These are phyloP conservation scores for Oreortyx pictus DNA, from an alignment of 2,797 vertebrate genomes.

Conservation along the genomic window DNA sequence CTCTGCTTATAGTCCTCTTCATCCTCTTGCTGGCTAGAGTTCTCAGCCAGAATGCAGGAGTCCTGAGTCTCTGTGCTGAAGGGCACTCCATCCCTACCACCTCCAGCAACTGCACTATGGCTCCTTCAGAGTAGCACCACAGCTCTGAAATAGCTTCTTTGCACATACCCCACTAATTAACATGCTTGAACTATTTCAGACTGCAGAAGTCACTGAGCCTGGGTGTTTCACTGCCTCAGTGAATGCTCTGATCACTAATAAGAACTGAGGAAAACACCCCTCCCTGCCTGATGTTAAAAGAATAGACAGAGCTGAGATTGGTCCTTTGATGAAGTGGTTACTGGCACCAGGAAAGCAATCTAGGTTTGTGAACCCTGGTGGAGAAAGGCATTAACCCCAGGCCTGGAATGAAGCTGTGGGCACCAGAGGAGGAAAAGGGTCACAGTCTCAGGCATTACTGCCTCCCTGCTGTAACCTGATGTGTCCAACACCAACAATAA, in stretches of 20 bases:
- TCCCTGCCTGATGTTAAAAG: neutral
- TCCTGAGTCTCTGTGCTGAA: accelerated
- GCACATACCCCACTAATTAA: slow-evolving; percentile 4
- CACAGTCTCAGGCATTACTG: neutral
- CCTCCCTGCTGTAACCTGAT: neutral
- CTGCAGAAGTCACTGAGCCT: neutral
- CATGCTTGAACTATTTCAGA: neutral
- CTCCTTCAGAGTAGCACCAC: neutral
- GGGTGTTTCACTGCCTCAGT: neutral
- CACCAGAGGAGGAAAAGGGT: neutral
- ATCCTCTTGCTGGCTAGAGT: neutral
- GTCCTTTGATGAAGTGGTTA: slow-evolving; percentile 32
- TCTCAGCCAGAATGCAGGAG: neutral
- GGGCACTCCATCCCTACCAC: accelerated
- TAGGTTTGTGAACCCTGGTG: neutral
- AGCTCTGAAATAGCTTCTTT: neutral
- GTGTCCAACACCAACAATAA: neutral
- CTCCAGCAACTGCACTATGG: accelerated
- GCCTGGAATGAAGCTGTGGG: neutral
- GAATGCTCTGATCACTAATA: neutral
- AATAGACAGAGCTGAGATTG: neutral
- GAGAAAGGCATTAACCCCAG: neutral
- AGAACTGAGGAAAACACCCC: slow-evolving; percentile 1
- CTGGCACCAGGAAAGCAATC: neutral
- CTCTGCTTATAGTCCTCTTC: neutral